Conservation (phyloP, 2,113 vertebrate genomes). For the Natator depressus region DNA sequence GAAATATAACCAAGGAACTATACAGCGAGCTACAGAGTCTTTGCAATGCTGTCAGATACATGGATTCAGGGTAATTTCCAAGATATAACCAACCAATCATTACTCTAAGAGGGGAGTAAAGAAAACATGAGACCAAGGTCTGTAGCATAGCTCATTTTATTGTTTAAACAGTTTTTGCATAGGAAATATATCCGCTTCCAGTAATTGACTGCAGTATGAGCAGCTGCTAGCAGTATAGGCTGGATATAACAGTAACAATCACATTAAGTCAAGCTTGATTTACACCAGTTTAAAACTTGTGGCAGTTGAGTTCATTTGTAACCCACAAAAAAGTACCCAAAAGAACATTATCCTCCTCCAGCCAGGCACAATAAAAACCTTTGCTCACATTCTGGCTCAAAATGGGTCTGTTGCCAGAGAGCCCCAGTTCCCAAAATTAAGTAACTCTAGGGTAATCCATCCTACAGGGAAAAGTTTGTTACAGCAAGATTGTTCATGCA, state of each 20-base stretch:
- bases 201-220: conserved; percentile 99
- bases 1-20: not conserved
- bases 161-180: conserved; percentile 99
- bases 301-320: conserved; percentile 95
- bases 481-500: conserved; percentile 75
- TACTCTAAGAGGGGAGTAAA: not conserved
- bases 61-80: conserved; percentile 27
- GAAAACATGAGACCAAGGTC: conserved; percentile 74
- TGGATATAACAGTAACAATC: conserved; percentile 99
- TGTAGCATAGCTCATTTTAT: conserved; percentile 99
- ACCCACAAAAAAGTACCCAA: conserved; percentile 83
- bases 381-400: conserved; percentile 75
- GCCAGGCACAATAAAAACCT: conserved; percentile 81
- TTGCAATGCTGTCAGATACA: not conserved
- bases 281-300: conserved; percentile 99
- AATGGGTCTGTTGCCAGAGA: conserved; percentile 75
- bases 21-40: fast-evolving
- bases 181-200: conserved; percentile 99
- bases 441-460: conserved; percentile 79
- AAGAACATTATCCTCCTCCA: conserved; percentile 82
- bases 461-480: conserved; percentile 78
- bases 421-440: conserved; percentile 76
- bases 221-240: conserved; percentile 99
- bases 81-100: not conserved
- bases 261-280: conserved; percentile 99